A percentile compares a stretch with the other conserved stretches of the same genome.
Conservation (phyloP, 2,888 invertebrate species). For the Sphinx pinastri region DNA sequence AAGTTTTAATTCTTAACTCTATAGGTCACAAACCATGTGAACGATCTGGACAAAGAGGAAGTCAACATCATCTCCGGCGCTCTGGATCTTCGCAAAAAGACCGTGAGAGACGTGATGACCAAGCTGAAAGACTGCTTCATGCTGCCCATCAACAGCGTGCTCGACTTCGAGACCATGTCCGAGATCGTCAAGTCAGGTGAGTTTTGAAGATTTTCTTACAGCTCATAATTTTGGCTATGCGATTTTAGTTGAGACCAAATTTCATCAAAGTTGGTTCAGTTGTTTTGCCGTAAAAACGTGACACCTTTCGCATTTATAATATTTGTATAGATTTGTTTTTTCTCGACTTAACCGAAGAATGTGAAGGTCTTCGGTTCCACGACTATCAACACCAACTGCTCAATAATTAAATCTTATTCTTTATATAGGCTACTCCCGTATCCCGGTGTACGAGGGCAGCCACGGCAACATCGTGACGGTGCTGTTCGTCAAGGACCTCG, state of each 20-base stretch:
- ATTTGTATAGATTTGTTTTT: no score
- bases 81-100: constrained; percentile 81
- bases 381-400: background rate
- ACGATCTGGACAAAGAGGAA: constrained; percentile 96
- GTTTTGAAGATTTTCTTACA: constrained; percentile 30
- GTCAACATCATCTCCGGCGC: constrained; percentile 98
- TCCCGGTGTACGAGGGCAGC: constrained; percentile 95
- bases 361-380: no score
- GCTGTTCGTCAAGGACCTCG: constrained; percentile 98
- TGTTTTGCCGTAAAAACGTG: no score
- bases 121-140: constrained; percentile 98
- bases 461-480: constrained; percentile 95
- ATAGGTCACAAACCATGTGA: constrained; percentile 94
- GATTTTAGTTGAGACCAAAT: no score
- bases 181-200: constrained; percentile 97
- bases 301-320: no score
- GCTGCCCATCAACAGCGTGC: constrained; percentile 93
- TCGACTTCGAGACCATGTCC: constrained; percentile 98
- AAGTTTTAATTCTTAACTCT: no score
- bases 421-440: constrained; percentile 92
- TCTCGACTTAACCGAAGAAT: no score
- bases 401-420: no score
- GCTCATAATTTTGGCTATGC: no score
- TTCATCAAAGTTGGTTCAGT: no score
- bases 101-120: constrained; percentile 97